Evolutionary conservation across 2,888 invertebrate species (phyloP).

Genomic region (Euspilapteryx auroguttella): DNA sequence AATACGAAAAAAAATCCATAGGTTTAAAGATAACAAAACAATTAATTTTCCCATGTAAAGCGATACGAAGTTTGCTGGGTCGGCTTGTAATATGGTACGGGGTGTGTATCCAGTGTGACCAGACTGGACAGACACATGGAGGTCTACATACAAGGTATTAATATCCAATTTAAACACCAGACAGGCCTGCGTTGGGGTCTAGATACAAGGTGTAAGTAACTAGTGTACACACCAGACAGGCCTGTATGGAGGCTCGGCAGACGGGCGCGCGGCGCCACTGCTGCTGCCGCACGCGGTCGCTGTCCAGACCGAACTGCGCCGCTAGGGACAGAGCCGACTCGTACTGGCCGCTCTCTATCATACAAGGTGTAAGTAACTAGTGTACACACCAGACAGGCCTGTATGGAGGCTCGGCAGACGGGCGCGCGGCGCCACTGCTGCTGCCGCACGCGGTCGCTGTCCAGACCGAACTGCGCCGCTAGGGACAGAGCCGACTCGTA

Average conservation of each 20-base stretch:
- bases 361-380: too few species aligned
- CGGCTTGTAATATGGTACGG: too few species aligned
- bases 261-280: slow-evolving; percentile 77
- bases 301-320: slow-evolving; percentile 69
- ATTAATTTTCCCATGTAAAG: too few species aligned
- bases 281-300: slow-evolving; percentile 77
- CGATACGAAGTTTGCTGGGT: too few species aligned
- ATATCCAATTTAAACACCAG: too few species aligned
- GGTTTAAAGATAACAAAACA: too few species aligned
- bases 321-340: slow-evolving; percentile 73
- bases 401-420: slow-evolving; percentile 72
- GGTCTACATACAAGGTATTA: too few species aligned
- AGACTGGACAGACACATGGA: too few species aligned
- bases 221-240: slow-evolving; percentile 77
- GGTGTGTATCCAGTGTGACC: too few species aligned
- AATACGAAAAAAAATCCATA: too few species aligned
- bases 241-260: slow-evolving; percentile 71
- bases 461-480: slow-evolving; percentile 69
- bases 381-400: slow-evolving; percentile 74
- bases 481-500: slow-evolving; percentile 73
- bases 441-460: slow-evolving; percentile 78
- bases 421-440: slow-evolving; percentile 76
- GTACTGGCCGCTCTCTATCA: slow-evolving; percentile 72
- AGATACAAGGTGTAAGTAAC: too few species aligned
- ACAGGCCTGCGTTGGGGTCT: too few species aligned